Evolutionary conservation across 2,888 invertebrate species (phyloP), one percentile per base, ranked within the genome.

Genomic region (Tyria jacobaeae): DNA sequence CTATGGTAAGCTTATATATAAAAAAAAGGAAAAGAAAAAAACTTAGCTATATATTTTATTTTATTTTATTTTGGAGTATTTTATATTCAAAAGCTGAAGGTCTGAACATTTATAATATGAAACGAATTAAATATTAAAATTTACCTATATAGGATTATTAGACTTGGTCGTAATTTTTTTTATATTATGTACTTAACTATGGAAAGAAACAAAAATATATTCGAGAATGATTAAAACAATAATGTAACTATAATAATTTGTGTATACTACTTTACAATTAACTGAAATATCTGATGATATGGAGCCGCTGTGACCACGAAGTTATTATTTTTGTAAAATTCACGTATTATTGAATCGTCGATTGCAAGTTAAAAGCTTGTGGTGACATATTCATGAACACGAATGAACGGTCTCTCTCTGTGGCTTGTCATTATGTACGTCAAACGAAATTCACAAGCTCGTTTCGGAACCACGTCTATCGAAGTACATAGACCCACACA

Each of bases 301-400:
- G 25, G 41, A n/a, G 21, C 10, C 34, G 34, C n/a, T 50, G 41
- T 9, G 17, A 34, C 24, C 17, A 41, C 15, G n/a, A 12, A 37
- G 35, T 58, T 54, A 64, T 72, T 51, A 12, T 17, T 17, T n/a
- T 24, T 34, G 49, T 62, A 53, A 64, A 57, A 49, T 57, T 52
- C 37, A 27, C 60, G 54, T 59, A 56, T 62, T 59, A 70, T 62
- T 64, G 47, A 66, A 60, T 55, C 53, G 60, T 71, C 59, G 63
- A 57, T 55, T 53, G 71, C 58, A 63, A 62, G 64, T 64, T 54
- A 63, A 62, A 62, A 58, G 68, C 70, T 61, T 70, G 68, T 66
- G 62, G 68, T 56, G 62, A 54, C 61, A 68, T 73, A 75, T 70
- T 70, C 62, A 68, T 74, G 68, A 68, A 65, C 65, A 70, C 57